Base-by-base conservation (phyloP, 2,888 invertebrate species). In the Linyphia triangularis region DNA sequence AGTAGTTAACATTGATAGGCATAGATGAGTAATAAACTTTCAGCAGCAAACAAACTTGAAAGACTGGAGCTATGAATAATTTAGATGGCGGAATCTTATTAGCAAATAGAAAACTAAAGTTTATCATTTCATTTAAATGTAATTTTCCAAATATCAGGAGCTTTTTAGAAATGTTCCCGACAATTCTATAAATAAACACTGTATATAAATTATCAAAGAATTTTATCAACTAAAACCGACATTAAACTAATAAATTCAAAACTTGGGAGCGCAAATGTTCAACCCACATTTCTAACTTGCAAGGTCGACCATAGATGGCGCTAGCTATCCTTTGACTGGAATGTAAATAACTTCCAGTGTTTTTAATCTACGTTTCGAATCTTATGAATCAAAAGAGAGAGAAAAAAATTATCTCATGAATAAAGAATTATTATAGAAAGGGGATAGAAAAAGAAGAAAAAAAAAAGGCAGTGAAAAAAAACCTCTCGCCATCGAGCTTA, bases 371-470 rank as follows among this genome's bases (percentile, higher is more conserved):
- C 37, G n/a, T 59, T 69, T 28, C 30, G 67, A n/a, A 59, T 81
- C 33, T 81, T 37, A 70, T 81, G 70, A 69, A 57, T 59, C 28
- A 51, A 33, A 61, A 24, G 28, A 51, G 37, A 33, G 69, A 9
- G 57, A 81, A 77, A 63, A 75, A 81, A 69, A 70, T 63, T 72
- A 65, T 37, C 81, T 81, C 81, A 81, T 81, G 81, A 81, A 81
- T 81, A 77, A 77, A 63, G 77, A 77, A 70, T 77, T 77, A 24
- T 81, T 70, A n/a, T 26, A 37, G 69, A 81, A 69, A 28, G 51
- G 33, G 37, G 33, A 69, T 33, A 24, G 59, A 33, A 30, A 43
- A n/a, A n/a, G 63, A 65, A 37, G 33, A n/a, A 59, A 59, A 70
- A 69, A 33, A 69, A 69, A 40, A 10, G 19, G 28, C 1, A 26